Base-by-base conservation (phyloP, 2,113 vertebrate genomes). In the Drymodes brunneopygia region DNA sequence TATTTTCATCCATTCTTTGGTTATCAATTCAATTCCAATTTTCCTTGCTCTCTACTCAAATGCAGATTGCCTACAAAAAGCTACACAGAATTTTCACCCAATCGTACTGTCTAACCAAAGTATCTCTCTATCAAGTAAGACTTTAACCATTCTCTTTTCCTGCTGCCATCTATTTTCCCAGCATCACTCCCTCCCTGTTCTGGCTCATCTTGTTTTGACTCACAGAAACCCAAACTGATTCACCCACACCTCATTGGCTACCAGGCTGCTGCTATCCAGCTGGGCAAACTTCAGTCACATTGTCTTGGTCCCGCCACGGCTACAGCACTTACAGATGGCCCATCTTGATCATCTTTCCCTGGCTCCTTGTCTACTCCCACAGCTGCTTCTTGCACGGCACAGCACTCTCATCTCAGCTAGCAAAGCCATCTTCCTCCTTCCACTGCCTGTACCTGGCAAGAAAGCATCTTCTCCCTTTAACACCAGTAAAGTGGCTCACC, bases 371-470 rank as follows among this genome's bases (percentile, higher is more conserved):
- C 25, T 3, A 10, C 64, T 61, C 4, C 0, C 15, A 18, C 27
- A 31, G 42, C 38, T 33, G 29, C 29, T 86, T n/a, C n/a, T 35
- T 53, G 42, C 21, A 38, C 7, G 2, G 66, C 24, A 4, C 2
- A 4, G 18, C 13, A 28, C 27, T 44, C 25, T 31, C 0, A 0
- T 15, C 20, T 58, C 33, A 5, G 0, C 14, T 24, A 28, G 31
- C 29, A 29, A 35, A 66, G 57, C 15, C 57, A 33, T 77, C n/a
- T 38, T 61, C 47, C 19, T 86, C n/a, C 35, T n/a, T 24, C 11
- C 4, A 0, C 23, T 35, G 40, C n/a, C 15, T 15, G 12, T n/a
- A 36, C 12, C 12, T 7, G 22, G 38, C 23, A 66, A 40, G 6
- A 29, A 69, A 36, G 14, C 36, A 20, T 18, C 38, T 45, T 47